A percentile compares a stretch with the other conserved stretches of the same genome.
These are phyloP conservation scores for Temnothorax curvispinosus DNA, from an alignment of 1,140 invertebrate species.

Conservation along the genomic window DNA sequence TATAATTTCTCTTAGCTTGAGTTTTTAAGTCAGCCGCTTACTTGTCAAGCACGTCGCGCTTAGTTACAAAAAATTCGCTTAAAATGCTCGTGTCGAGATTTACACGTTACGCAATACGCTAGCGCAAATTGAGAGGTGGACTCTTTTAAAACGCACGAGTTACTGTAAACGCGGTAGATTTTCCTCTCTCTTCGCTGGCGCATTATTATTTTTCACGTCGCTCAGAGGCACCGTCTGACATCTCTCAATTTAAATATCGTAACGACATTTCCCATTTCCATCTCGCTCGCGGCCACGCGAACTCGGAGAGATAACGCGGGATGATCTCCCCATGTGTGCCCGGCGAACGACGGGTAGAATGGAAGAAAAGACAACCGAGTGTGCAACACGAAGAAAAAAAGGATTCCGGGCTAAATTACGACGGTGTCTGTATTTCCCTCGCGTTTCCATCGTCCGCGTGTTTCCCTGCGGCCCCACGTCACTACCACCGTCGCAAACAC, in stretches of 20 bases:
- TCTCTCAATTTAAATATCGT: slow-evolving; percentile 45
- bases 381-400: neutral
- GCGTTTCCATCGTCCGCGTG: slow-evolving; percentile 11
- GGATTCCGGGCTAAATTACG: slow-evolving; percentile 11
- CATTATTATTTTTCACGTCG: slow-evolving; percentile 34
- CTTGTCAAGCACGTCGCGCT: neutral
- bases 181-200: neutral
- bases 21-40: neutral
- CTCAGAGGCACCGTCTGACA: slow-evolving; percentile 17
- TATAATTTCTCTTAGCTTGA: slow-evolving; percentile 16
- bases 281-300: slow-evolving; percentile 21
- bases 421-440: slow-evolving; percentile 24
- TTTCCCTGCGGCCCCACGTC: slow-evolving; percentile 9
- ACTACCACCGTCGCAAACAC: slow-evolving; percentile 12
- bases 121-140: neutral
- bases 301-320: neutral
- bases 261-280: slow-evolving; percentile 46
- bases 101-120: neutral
- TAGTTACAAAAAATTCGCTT: neutral
- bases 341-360: neutral
- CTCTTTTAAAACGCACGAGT: neutral
- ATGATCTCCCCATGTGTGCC: neutral
- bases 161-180: neutral
- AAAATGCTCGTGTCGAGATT: neutral
- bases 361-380: slow-evolving; percentile 14